phyloP scores from a whole-genome alignment of 2,113 vertebrate species.

The Rhineura floridana region DNA sequence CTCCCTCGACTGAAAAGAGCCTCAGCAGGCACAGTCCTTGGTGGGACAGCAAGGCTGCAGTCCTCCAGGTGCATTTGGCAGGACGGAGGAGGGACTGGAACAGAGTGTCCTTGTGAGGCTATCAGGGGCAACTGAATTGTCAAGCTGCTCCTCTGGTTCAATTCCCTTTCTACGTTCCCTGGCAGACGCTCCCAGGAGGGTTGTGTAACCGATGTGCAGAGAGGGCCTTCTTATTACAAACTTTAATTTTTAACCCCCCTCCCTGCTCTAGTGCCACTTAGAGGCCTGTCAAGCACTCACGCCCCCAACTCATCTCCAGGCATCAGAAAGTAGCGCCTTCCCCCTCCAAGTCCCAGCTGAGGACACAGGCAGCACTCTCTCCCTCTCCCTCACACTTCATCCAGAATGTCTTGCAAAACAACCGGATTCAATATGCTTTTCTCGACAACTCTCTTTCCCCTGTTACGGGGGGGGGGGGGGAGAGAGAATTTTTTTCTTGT shows the following conservation, averaged over 20 bases:
- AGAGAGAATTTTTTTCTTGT: neutral
- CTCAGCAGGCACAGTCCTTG: too few relatives aligned
- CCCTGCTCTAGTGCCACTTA: neutral
- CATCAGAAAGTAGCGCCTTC: too few relatives aligned
- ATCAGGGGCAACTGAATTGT: neutral
- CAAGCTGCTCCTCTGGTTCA: neutral
- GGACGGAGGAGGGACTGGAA: neutral
- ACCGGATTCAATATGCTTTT: neutral
- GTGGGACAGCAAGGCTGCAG: neutral
- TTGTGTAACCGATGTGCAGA: neutral
- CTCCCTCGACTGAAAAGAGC: neutral
- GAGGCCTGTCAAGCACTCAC: neutral
- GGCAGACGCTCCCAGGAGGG: neutral
- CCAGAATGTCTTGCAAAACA: neutral
- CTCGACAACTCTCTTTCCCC: neutral
- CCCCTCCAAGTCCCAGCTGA: neutral
- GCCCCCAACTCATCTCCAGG: neutral
- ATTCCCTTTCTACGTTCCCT: neutral
- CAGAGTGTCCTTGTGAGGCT: too few relatives aligned
- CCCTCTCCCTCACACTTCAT: neutral
- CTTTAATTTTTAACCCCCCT: conserved; percentile 1
- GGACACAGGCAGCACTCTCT: too few relatives aligned
- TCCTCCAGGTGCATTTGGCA: neutral
- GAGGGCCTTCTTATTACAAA: neutral
- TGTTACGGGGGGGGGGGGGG: neutral